Percentiles rank a stretch among this genome's conserved stretches.
These are phyloP conservation scores for Chaetorhynchus papuensis DNA, from an alignment of 2,113 vertebrate genomes.

Conservation along the genomic window DNA sequence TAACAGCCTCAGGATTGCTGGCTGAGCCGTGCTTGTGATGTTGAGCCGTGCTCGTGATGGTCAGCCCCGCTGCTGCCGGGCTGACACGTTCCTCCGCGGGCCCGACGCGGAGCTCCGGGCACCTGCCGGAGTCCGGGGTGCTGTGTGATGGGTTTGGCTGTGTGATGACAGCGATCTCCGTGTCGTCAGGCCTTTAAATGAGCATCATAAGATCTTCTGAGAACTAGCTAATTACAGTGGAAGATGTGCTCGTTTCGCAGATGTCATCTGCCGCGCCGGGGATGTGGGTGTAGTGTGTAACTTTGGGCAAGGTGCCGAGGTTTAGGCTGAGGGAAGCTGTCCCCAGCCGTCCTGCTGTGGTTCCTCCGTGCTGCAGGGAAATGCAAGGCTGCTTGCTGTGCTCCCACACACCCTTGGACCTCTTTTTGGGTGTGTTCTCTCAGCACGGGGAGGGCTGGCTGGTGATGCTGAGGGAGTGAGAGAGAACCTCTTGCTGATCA, in stretches of 20 bases:
- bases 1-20: not conserved
- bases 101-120: not conserved
- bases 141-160: not conserved
- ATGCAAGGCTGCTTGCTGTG: fast-evolving
- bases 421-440: not conserved
- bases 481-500: not conserved
- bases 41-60: not conserved
- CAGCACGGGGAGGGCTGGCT: fast-evolving
- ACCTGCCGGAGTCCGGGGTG: not conserved
- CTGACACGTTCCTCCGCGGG: not conserved
- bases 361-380: not conserved
- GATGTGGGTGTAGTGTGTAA: not conserved
- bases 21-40: not conserved
- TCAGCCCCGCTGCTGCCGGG: not conserved
- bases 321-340: not conserved
- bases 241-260: fast-evolving
- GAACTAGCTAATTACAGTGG: not conserved
- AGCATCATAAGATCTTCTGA: not conserved
- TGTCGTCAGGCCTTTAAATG: not conserved
- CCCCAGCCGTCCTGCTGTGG: fast-evolving
- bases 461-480: not conserved
- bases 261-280: fast-evolving
- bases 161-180: not conserved
- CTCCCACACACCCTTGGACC: not conserved
- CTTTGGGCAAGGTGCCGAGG: not conserved